Evolutionary conservation across 2,797 vertebrate genomes (phyloP).

Genomic region (Chelonia mydas): DNA sequence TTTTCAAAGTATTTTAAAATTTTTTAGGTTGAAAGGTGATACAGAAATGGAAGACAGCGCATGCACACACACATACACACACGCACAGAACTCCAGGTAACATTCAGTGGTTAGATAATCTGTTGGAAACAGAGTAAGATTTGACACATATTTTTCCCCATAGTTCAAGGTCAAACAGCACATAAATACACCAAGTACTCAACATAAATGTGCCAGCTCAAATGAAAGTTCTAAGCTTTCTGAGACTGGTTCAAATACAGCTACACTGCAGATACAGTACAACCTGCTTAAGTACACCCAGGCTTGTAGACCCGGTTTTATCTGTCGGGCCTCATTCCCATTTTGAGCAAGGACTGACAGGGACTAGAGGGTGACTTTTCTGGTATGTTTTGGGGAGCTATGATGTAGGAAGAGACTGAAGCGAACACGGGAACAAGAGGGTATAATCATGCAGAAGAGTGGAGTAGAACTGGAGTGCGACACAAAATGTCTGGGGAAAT

Average conservation of each 20-base stretch:
- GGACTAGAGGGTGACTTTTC: not conserved
- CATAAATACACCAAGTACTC: not conserved
- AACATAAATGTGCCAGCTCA: not conserved
- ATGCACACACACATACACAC: not conserved
- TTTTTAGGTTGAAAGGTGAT: not conserved
- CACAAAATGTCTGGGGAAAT: not conserved
- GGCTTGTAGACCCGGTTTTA: not conserved
- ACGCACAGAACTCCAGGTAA: not conserved
- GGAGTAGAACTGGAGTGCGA: not conserved
- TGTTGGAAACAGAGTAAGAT: not conserved
- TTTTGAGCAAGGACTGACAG: not conserved
- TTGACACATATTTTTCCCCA: not conserved
- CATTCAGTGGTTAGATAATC: not conserved
- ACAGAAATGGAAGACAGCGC: not conserved
- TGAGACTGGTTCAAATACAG: not conserved
- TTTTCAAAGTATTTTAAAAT: not conserved
- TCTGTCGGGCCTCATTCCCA: not conserved
- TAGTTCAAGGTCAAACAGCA: not conserved
- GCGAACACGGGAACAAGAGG: not conserved
- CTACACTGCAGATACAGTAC: not conserved
- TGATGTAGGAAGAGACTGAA: not conserved
- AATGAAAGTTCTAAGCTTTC: constrained; percentile 12
- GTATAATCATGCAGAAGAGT: not conserved
- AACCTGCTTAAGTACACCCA: not conserved
- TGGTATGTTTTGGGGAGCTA: not conserved